Evolutionary conservation across 2,888 invertebrate species (phyloP), one percentile per base, ranked within the genome.

Genomic region (Coelinius sp.): DNA sequence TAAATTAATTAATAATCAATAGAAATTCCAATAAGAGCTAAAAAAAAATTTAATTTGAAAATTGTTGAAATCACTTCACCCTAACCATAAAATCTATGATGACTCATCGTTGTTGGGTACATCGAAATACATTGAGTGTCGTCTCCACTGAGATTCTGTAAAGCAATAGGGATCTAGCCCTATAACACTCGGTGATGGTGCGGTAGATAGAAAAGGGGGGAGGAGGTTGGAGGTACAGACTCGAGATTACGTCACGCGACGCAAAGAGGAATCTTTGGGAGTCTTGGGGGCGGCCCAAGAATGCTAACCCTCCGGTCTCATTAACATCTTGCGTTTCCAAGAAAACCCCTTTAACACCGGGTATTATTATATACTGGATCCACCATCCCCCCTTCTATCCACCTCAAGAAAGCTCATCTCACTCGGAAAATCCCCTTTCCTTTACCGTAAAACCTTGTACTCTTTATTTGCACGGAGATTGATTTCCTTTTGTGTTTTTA

Each of bases 281-380:
- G 85, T 86, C 84, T 86, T 82, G 75, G 72, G 82, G 73, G 82
- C 81, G 83, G 83, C 82, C 83, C 75, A 86, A 83, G 87, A 88
- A 88, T 88, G 83, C 85, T 79, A 88, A 87, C 83, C 85, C 86
- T 87, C 81, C 84, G 81, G 82, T 83, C 87, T 87, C 87, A 88
- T 88, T 88, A 88, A 87, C 87, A 85, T 87, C 87, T 86, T 84
- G 82, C 85, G 82, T 82, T 84, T 82, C 81, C 82, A 80, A 63
- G 64, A 41, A n/a, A n/a, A 70, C 73, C 74, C 74, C 73, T 70
- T 71, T 69, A 63, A 35, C 31, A 65, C 41, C 66, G 69, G 38
- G 38, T 63, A 63, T 63, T 63, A 63, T 63, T 63, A 63, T 63
- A 63, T 63, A 63, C 83, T 82, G 81, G 68, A 73, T 68, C 70